These are phyloP conservation scores for Phylloscopus trochiloides DNA, from an alignment of 2,113 vertebrate species.

Conservation along the genomic window DNA sequence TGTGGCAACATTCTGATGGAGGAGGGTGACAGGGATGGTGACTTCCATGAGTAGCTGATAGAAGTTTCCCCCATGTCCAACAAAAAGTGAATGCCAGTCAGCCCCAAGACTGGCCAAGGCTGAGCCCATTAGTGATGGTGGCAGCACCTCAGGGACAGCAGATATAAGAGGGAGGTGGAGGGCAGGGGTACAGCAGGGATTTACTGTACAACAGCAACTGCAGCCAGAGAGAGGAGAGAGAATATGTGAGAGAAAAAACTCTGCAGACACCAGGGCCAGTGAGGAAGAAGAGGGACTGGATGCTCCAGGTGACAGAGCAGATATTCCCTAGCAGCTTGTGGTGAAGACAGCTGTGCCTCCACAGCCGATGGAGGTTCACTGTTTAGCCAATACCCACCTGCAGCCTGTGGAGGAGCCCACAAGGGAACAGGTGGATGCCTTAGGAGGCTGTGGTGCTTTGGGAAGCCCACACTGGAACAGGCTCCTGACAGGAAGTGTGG, in stretches of 20 bases:
- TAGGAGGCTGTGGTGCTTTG: background rate
- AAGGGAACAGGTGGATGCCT: background rate
- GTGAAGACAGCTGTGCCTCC: background rate
- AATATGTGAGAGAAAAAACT: background rate
- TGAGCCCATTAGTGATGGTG: background rate
- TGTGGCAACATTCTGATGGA: background rate
- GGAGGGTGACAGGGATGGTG: background rate
- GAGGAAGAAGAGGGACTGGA: background rate
- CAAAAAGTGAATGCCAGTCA: background rate
- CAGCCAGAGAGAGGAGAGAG: background rate
- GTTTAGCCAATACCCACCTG: background rate
- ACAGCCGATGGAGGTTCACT: background rate
- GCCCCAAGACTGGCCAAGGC: background rate
- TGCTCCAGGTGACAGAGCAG: rapidly evolving
- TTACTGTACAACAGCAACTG: background rate
- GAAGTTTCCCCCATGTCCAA: background rate
- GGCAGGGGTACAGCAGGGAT: background rate
- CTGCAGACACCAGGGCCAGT: background rate
- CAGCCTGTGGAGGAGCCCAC: background rate
- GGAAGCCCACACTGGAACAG: background rate
- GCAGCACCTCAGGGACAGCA: background rate
- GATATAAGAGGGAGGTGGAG: background rate
- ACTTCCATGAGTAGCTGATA: background rate
- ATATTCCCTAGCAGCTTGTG: background rate
- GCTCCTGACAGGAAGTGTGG: background rate